Base-by-base conservation (phyloP, 2,888 invertebrate genomes). In the Luperina testacea region DNA sequence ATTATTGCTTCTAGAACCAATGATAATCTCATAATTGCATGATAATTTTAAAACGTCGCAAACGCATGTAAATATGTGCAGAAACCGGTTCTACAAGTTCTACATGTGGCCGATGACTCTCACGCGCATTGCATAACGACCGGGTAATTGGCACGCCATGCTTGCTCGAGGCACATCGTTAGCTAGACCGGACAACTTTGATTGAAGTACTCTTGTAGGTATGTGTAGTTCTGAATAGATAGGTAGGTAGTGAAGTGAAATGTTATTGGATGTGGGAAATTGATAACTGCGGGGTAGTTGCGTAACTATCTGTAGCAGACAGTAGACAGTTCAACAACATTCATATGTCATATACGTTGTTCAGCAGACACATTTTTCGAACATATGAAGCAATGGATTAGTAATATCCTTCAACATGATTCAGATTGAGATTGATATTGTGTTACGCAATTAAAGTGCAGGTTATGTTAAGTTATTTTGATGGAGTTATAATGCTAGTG, bases 91-190 rank as follows among this genome's bases (percentile, higher is more conserved):
- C 68, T 72, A n/a, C 75, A 76, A 69, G 57, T 72, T 59, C 48
- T 69, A 72, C 78, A 76, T 74, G 63, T 78, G 76, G 82, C 72
- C 72, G 77, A 82, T 77, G 82, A 77, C 83, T 80, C 78, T 81
- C 78, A 72, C 48, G 75, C 68, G 78, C 72, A 79, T 85, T 85
- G 83, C 83, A 80, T 83, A 85, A 85, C 80, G 57, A 85, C 71
- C 73, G 64, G 32, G 63, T 85, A 85, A 85, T 85, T 83, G 85
- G 71, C 81, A 81, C 69, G 84, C 74, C 68, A 78, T 71, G 64
- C 73, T 72, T 13, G 73, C 68, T n/a, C 24, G 74, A 38, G 72
- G 65, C 75, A 85, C 65, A 82, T 59, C 69, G 82, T 65, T 72
- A 38, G 63, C 5, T 61, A 71, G 51, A 53, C 27, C 17, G 45